These are phyloP conservation scores for Prionailurus viverrinus DNA, from an alignment of 2,113 vertebrate species.

Conservation along the genomic window DNA sequence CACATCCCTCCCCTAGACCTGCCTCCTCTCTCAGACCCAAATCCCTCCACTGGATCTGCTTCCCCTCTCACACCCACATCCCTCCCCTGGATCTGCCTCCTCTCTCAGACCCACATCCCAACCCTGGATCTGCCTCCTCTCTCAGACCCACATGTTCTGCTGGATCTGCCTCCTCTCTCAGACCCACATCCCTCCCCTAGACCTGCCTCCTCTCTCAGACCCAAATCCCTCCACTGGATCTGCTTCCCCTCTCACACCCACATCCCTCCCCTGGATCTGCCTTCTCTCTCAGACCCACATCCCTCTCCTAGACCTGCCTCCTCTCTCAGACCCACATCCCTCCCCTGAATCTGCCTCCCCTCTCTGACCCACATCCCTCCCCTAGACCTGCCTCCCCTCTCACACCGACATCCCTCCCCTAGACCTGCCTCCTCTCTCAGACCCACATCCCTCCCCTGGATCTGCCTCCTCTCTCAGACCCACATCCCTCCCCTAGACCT, in stretches of 20 bases:
- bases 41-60: background rate
- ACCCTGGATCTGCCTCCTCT: background rate
- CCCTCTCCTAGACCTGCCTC: background rate
- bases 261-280: background rate
- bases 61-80: background rate
- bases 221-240: rapidly evolving
- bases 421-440: background rate
- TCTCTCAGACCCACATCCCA: background rate
- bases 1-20: too few species aligned
- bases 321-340: background rate
- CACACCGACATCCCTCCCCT: background rate
- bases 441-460: too few species aligned
- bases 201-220: background rate
- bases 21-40: background rate
- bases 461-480: background rate
- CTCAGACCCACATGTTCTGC: background rate
- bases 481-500: background rate
- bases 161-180: too few species aligned
- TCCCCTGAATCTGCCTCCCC: background rate
- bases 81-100: background rate
- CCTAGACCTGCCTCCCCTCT: background rate
- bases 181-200: background rate
- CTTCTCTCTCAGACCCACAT: background rate
- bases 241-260: background rate
- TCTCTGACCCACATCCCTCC: rapidly evolving